Percentiles rank a stretch among this genome's conserved stretches.
Evolutionary conservation across 2,113 vertebrate genomes (phyloP).

Genomic region (Rhinolophus ferrumequinum): DNA sequence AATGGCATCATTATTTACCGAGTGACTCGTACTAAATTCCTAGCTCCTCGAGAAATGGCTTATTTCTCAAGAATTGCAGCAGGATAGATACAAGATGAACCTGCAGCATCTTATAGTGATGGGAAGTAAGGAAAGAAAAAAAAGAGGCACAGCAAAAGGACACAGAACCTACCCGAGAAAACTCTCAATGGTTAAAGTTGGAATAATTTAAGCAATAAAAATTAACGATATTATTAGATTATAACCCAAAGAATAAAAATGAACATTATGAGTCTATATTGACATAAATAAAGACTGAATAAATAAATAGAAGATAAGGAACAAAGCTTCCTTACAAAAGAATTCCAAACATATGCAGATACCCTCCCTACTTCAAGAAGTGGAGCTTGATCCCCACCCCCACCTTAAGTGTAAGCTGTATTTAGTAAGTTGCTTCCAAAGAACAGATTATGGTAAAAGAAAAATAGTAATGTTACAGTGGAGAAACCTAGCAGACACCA

Average conservation of each 20-base stretch:
- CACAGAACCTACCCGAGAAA: neutral
- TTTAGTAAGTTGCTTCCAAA: neutral
- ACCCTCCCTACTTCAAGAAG: neutral
- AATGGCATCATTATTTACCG: neutral
- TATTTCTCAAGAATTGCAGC: no score
- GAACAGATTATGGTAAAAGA: neutral
- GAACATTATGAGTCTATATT: neutral
- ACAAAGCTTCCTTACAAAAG: neutral
- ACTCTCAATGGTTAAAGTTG: neutral
- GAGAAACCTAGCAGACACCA: neutral
- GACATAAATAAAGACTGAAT: neutral
- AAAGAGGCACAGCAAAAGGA: neutral
- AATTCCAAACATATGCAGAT: neutral
- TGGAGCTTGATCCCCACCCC: neutral
- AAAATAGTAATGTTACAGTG: neutral
- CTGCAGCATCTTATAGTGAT: neutral
- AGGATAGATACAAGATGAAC: neutral
- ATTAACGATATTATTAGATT: neutral
- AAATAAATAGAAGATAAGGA: neutral
- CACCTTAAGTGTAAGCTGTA: neutral
- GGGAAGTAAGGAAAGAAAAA: neutral
- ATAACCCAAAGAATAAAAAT: neutral
- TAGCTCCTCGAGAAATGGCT: neutral
- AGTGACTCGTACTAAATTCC: neutral
- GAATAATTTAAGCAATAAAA: neutral